Evolutionary conservation across 1,140 invertebrate genomes (phyloP), one percentile per base, ranked within the genome.

Genomic region (Drosophila nebulosa): DNA sequence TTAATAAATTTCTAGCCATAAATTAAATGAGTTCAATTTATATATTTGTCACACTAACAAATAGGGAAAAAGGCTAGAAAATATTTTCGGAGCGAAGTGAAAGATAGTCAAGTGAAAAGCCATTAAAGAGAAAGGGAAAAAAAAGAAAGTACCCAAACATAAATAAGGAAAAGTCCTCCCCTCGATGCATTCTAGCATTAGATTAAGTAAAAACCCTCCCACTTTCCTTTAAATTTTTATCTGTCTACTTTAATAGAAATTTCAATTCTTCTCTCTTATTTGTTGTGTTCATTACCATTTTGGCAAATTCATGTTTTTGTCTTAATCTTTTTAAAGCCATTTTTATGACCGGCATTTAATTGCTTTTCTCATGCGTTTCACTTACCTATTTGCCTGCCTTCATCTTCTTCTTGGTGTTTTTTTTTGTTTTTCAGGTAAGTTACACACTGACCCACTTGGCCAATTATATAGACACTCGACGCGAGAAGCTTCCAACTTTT

Each of bases 361-460:
- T 81, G 78, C 81, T 64, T 68, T 66, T 22, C 57, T 39, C 35
- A 64, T 61, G 53, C 55, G 16, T 32, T 57, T 57, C 21, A 57
- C 32, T 24, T 26, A 57, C 32, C 9, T 26, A 30, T 57, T 57
- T 57, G 30, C 24, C 39, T 46, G 39, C 16, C 39, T 46, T 46
- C 16, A 18, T 21, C 39, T 46, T 21, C 7, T 46, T 51, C n/a
- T n/a, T n/a, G n/a, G n/a, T n/a, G n/a, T n/a, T 21, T 65, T 36
- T 74, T 18, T 65, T 63, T 66, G 53, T 42, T 64, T 76, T 67
- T 69, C 66, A 68, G 78, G 81, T 61, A 78, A 85, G 83, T 78
- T 86, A 85, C 73, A 66, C 64, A 75, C 63, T 85, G 81, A 85
- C 81, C 81, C 83, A 85, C 74, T 85, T 85, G 74, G 69, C 52